Base-by-base conservation (phyloP, 2,797 vertebrate genomes). In the Gymnoscopelus microlampas region DNA sequence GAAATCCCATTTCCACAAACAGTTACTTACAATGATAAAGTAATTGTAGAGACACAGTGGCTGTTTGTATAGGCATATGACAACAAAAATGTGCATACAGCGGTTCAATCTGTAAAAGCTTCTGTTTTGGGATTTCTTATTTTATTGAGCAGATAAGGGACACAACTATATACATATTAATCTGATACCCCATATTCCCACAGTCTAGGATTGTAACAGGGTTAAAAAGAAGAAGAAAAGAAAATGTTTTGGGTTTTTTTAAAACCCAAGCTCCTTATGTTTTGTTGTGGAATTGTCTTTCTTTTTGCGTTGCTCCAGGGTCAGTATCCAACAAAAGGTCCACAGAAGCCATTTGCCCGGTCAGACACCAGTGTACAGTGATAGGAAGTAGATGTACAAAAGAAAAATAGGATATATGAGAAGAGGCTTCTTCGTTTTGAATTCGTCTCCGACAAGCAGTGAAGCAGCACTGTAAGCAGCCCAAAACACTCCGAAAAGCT, bases 371-470 rank as follows among this genome's bases (percentile, higher is more conserved):
- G 97, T 99, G 91, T 99, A 99, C 80, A 99, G 94, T 65, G 98
- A 99, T 85, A 99, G 93, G 94, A 99, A 99, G 94, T 99, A 99
- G 89, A 99, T 99, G 86, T 99, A 99, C 94, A 99, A 92, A 92
- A 99, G 95, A 88, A 99, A 97, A 86, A 99, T 98, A 60, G 98
- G 98, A 88, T 99, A 99, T 90, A 99, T 99, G 92, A 99, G 96
- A 35, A 99, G 96, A 73, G 98, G 97, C 88, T 99, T 99, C 96
- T 99, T 99, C 1, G 97, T 98, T 94, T 99, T 99, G 89, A 99
- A 99, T 90, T 99, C 98, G 91, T 99, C 97, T 81, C 97, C 96
- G 3, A 98, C 98, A 48, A 99, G 95, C 89, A 99, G 93, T 0
- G 98, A 99, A 68, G 98, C 98, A 66, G 98, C 98, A 67, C 98